Evolutionary conservation across 2,113 vertebrate species (phyloP).

Genomic region (Hypomesus transpacificus): DNA sequence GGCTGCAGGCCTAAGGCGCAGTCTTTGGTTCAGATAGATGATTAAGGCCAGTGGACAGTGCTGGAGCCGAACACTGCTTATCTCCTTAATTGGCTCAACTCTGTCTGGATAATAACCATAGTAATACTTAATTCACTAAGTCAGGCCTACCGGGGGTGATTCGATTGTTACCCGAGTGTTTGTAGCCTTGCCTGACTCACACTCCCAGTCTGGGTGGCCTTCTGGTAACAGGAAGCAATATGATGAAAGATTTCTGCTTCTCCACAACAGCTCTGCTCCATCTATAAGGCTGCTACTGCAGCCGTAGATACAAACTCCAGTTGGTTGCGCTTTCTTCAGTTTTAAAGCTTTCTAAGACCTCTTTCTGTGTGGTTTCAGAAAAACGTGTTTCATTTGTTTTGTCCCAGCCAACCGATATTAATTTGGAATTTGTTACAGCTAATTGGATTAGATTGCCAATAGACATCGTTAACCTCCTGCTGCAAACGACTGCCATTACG

Average conservation of each 20-base stretch:
- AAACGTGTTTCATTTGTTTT: conserved; percentile 7
- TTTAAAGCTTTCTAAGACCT: not conserved
- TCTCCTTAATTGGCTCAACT: conserved; percentile 46
- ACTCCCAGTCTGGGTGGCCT: conserved; percentile 17
- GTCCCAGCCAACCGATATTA: conserved; percentile 20
- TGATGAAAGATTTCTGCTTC: conserved; percentile 19
- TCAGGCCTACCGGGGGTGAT: conserved; percentile 19
- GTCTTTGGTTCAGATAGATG: conserved; percentile 29
- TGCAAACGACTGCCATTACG: conserved; percentile 24
- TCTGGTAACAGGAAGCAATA: conserved; percentile 8
- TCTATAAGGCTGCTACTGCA: not conserved
- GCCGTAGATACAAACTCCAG: too few relatives aligned
- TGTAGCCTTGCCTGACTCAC: conserved; percentile 15
- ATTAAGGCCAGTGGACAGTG: conserved; percentile 50
- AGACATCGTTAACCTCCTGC: conserved; percentile 30
- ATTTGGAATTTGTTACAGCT: conserved; percentile 32
- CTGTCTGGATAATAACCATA: conserved; percentile 21
- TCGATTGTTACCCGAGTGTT: conserved; percentile 20
- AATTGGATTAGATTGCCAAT: conserved; percentile 34
- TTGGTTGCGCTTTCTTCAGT: not conserved
- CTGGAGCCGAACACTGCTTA: conserved; percentile 47
- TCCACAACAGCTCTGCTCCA: not conserved
- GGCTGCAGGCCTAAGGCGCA: conserved; percentile 25
- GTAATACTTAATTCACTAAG: conserved; percentile 43
- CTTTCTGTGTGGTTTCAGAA: conserved; percentile 14